Evolutionary conservation across 2,113 vertebrate genomes (phyloP), one percentile per base, ranked within the genome.

Genomic region (Eptesicus fuscus): DNA sequence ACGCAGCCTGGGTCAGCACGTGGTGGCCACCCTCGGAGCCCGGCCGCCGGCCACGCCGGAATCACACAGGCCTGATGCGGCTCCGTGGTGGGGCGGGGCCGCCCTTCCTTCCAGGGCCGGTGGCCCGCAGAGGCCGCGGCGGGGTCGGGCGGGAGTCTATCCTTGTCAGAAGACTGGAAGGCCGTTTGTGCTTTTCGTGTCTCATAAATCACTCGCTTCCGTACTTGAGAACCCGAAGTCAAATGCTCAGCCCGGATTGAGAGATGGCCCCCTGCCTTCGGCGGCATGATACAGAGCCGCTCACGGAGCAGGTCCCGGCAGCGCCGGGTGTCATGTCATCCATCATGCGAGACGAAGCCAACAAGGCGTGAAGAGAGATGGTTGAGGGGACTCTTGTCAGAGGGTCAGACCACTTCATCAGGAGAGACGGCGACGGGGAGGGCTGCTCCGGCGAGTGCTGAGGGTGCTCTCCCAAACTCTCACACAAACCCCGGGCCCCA

Each of bases 341-440:
- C 94, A 97, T 98, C 97, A 97, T 67, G 86, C 16, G 74, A 94
- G 85, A 95, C 96, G 88, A 88, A 97, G 83, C 86, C 98, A 97
- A 98, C 96, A 97, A 97, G 97, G 96, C 97, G 35, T 97, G 97
- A 97, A 98, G 96, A 87, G 96, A 84, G 95, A 96, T 76, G 83
- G 97, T 71, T 35, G 70, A 69, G 70, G 92, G 96, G 71, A 95
- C 88, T 76, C 92, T 94, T 92, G 94, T 97, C 95, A 91, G 65
- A 89, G 78, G 89, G 83, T 94, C 96, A 91, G 70, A 91, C 44
- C 47, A 79, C 96, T 96, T 96, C 96, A 96, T 97, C 94, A 95
- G 86, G 82, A 61, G 6, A 82, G 71, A 18, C 25, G 61, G 17
- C 87, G 89, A 49, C 32, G 9, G 70, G 51, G 69, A 92, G 69